Conservation (phyloP, 2,797 vertebrate species). For the Hippoglossus hippoglossus region DNA sequence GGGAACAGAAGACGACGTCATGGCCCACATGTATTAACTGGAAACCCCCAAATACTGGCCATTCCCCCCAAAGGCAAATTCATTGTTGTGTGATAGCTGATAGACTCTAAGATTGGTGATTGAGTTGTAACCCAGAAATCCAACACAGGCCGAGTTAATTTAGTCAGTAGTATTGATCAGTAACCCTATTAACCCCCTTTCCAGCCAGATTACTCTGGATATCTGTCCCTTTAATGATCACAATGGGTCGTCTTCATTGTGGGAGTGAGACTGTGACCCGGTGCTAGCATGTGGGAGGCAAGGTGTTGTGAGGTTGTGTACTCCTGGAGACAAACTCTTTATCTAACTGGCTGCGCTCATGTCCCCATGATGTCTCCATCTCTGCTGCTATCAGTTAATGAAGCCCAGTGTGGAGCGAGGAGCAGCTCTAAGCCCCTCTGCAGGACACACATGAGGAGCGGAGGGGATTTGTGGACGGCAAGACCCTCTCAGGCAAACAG, state of each 20-base stretch:
- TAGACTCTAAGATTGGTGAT: no score
- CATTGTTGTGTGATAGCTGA: no score
- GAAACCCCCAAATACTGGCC: no score
- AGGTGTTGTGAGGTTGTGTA: constrained; percentile 10
- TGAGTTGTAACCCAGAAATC: neutral
- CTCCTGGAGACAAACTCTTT: constrained; percentile 29
- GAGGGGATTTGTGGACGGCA: constrained; percentile 57
- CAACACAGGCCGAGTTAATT: constrained; percentile 7
- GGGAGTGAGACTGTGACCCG: constrained; percentile 23
- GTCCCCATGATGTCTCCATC: constrained; percentile 73
- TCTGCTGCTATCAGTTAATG: constrained; percentile 80
- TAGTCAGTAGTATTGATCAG: constrained; percentile 37
- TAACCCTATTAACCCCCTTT: constrained; percentile 29
- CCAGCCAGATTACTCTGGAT: constrained; percentile 30
- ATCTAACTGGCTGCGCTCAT: constrained; percentile 36
- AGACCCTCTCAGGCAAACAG: constrained; percentile 43
- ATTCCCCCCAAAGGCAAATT: no score
- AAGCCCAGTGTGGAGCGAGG: constrained; percentile 60
- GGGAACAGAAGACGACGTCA: no score
- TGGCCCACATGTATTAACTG: no score
- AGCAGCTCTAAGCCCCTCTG: constrained; percentile 67
- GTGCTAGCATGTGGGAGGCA: neutral
- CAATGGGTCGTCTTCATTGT: neutral
- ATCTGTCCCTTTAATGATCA: constrained; percentile 27
- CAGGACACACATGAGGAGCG: constrained; percentile 56